Percentiles rank a stretch among this genome's conserved stretches.
Conservation (phyloP, 2,888 invertebrate genomes). For the Lucinisca nassula region DNA sequence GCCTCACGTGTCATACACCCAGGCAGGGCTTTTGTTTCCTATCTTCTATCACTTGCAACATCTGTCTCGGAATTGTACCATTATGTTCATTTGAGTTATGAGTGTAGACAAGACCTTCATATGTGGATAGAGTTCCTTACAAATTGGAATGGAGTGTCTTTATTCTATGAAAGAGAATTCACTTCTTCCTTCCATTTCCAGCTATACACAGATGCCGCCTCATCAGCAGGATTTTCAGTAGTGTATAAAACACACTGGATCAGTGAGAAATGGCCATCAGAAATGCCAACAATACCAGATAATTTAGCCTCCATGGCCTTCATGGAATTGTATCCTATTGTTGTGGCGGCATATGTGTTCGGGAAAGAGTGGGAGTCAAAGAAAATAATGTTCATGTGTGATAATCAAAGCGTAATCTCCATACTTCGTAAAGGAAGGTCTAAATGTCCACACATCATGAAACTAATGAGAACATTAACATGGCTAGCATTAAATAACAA, state of each 20-base stretch:
- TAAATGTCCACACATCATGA: conserved; percentile 14
- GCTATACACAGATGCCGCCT: conserved; percentile 38
- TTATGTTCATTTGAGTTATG: no score
- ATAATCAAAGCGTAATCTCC: conserved; percentile 39
- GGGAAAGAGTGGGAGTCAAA: neutral
- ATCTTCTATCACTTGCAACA: no score
- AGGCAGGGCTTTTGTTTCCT: no score
- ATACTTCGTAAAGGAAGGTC: conserved; percentile 48
- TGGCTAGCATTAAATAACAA: neutral
- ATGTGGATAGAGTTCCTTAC: conserved; percentile 30
- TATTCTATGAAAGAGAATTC: conserved; percentile 2
- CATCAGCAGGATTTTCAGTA: conserved; percentile 37
- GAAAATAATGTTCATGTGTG: conserved; percentile 38
- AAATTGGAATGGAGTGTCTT: conserved; percentile 41
- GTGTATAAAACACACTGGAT: conserved; percentile 46
- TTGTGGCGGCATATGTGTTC: conserved; percentile 37
- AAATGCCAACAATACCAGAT: neutral
- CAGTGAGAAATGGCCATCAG: conserved; percentile 23
- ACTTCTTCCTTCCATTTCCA: neutral
- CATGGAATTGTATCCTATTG: conserved; percentile 43
- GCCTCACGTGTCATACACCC: no score
- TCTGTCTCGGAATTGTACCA: no score
- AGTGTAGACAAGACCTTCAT: conserved; percentile 31
- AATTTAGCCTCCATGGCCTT: conserved; percentile 39
- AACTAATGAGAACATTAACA: conserved; percentile 18